phyloP scores from a whole-genome alignment of 2,797 vertebrate genomes.

The Eidolon dupreanum region DNA sequence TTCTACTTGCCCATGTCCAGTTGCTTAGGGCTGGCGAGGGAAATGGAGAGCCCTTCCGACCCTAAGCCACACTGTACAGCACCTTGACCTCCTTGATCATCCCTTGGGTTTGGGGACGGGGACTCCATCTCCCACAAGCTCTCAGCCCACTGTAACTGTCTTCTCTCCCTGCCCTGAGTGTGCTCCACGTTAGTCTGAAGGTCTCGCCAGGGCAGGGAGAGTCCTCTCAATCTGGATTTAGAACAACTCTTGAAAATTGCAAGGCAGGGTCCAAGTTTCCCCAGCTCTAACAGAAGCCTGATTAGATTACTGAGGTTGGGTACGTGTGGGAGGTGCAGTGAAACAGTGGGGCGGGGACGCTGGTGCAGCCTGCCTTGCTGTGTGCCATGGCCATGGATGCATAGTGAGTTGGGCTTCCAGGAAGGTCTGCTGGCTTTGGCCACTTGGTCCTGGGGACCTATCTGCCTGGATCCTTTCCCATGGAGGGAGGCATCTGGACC shows the following conservation, averaged over 20 bases:
- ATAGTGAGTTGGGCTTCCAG: not conserved
- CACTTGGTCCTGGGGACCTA: not conserved
- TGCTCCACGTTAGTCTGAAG: not conserved
- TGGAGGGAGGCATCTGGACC: not conserved
- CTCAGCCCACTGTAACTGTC: not conserved
- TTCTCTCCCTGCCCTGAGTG: not conserved
- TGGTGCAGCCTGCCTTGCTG: not conserved
- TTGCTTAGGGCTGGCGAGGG: not conserved
- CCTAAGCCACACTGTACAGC: not conserved
- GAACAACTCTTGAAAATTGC: not conserved
- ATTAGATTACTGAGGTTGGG: too few species aligned
- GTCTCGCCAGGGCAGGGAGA: not conserved
- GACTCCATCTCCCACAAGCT: not conserved
- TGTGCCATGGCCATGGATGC: not conserved
- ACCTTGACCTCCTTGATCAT: not conserved
- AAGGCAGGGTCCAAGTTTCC: not conserved
- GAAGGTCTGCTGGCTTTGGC: not conserved
- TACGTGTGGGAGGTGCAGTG: not conserved
- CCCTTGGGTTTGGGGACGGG: not conserved
- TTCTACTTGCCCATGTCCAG: not conserved
- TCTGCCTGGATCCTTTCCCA: conserved; percentile 2
- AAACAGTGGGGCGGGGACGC: not conserved
- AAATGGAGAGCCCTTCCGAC: not conserved
- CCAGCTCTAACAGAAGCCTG: not conserved
- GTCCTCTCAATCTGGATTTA: not conserved